These are phyloP conservation scores for Pheosia tremula DNA, from an alignment of 2,888 invertebrate species.

Conservation along the genomic window DNA sequence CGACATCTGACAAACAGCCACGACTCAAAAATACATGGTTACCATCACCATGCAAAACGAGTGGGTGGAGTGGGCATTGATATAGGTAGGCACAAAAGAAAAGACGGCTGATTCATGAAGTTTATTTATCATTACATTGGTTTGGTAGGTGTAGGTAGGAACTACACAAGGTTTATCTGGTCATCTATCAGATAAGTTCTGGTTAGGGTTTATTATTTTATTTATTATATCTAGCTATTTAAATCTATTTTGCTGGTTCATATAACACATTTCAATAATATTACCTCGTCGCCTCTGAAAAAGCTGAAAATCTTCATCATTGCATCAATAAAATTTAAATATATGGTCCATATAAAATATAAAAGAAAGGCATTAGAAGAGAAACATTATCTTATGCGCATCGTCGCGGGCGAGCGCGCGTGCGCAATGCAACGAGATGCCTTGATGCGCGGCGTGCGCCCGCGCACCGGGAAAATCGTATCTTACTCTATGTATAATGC, in stretches of 20 bases:
- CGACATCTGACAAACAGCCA: slow-evolving; percentile 11
- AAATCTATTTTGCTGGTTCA: too few species aligned
- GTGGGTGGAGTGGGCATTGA: not conserved
- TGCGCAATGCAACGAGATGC: slow-evolving; percentile 55
- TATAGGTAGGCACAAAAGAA: too few species aligned
- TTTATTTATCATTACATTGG: too few species aligned
- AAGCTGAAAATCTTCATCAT: too few species aligned
- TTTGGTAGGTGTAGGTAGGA: too few species aligned
- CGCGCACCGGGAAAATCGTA: slow-evolving; percentile 63
- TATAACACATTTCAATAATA: too few species aligned
- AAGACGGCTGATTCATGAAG: too few species aligned
- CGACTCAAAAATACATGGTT: slow-evolving; percentile 22
- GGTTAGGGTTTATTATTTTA: too few species aligned
- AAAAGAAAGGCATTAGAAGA: slow-evolving; percentile 69
- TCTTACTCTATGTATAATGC: slow-evolving; percentile 68
- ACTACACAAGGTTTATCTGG: too few species aligned
- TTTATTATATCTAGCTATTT: too few species aligned
- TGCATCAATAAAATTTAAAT: slow-evolving; percentile 11
- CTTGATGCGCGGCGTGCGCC: slow-evolving; percentile 51
- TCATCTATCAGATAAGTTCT: too few species aligned
- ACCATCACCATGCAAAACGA: slow-evolving; percentile 9
- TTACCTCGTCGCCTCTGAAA: too few species aligned
- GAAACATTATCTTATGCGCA: slow-evolving; percentile 60
- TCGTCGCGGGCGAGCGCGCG: slow-evolving; percentile 64
- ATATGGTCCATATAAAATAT: slow-evolving; percentile 42